Evolutionary conservation across 2,888 invertebrate species (phyloP).

Genomic region (Acronicta aceris): DNA sequence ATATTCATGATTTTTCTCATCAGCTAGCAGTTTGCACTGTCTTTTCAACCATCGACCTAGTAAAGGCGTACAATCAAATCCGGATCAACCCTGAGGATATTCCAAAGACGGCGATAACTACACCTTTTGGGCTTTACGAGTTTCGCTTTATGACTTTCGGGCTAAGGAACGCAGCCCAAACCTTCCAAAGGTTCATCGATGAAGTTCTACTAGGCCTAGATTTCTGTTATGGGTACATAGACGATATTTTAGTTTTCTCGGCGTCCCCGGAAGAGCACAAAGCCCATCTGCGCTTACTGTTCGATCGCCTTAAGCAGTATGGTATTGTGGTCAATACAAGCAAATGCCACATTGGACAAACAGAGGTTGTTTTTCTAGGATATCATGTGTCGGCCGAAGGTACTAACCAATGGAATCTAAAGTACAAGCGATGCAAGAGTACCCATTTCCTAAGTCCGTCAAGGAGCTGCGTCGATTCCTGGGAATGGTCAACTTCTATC

Average conservation of each 20-base stretch:
- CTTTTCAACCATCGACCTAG: slow-evolving; percentile 5
- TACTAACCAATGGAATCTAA: slow-evolving; percentile 6
- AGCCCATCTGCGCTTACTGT: slow-evolving; percentile 17
- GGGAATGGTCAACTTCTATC: too few relatives aligned
- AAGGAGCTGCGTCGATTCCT: too few relatives aligned
- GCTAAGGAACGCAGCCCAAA: slow-evolving; percentile 40
- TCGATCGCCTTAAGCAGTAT: slow-evolving; percentile 20
- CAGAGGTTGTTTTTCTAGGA: slow-evolving; percentile 35
- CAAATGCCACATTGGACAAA: slow-evolving; percentile 25
- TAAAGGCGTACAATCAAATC: background rate
- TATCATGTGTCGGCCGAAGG: slow-evolving; percentile 27
- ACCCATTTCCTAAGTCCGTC: too few relatives aligned
- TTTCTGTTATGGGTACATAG: slow-evolving; percentile 25
- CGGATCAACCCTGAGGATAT: slow-evolving; percentile 13
- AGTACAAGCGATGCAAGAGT: too few relatives aligned
- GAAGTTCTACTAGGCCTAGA: slow-evolving; percentile 24
- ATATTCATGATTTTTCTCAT: slow-evolving; percentile 10
- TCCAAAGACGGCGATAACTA: slow-evolving; percentile 29
- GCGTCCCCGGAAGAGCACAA: background rate
- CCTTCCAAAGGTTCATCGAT: slow-evolving; percentile 39
- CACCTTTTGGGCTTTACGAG: slow-evolving; percentile 26
- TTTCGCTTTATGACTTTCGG: slow-evolving; percentile 15
- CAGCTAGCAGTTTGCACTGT: slow-evolving; percentile 3
- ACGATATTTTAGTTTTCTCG: slow-evolving; percentile 25
- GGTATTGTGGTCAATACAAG: slow-evolving; percentile 31